Evolutionary conservation across 2,888 invertebrate genomes (phyloP).

Genomic region (Hypena proboscidalis): DNA sequence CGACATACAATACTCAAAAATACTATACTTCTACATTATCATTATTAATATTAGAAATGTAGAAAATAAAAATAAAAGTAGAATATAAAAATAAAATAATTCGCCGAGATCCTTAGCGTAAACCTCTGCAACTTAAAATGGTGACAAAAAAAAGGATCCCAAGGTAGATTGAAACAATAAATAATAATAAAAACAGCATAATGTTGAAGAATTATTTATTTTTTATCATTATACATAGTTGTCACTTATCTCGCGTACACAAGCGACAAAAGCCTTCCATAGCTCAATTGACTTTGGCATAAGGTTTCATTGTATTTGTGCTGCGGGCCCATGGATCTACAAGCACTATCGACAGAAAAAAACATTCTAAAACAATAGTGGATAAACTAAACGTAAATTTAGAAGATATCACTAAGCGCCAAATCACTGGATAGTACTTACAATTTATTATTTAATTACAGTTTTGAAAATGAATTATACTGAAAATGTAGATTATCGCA

Average conservation of each 20-base stretch:
- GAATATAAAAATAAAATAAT: no score
- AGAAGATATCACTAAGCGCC: slow-evolving; percentile 39
- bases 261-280: slow-evolving; percentile 82
- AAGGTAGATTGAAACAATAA: neutral
- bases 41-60: no score
- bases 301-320: slow-evolving; percentile 80
- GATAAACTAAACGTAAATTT: slow-evolving; percentile 34
- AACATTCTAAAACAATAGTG: slow-evolving; percentile 35
- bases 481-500: slow-evolving; percentile 27
- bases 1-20: no score
- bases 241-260: slow-evolving; percentile 82
- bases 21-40: no score
- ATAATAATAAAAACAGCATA: slow-evolving; percentile 35
- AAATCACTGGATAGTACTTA: slow-evolving; percentile 31
- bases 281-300: slow-evolving; percentile 86
- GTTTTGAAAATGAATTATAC: slow-evolving; percentile 28
- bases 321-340: slow-evolving; percentile 50
- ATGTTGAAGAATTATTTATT: slow-evolving; percentile 82
- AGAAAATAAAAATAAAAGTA: no score
- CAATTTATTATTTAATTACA: slow-evolving; percentile 17
- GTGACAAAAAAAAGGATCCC: neutral
- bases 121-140: neutral
- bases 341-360: slow-evolving; percentile 41
- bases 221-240: slow-evolving; percentile 80
- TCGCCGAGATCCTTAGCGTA: no score